Evolutionary conservation across 2,888 invertebrate species (phyloP), one percentile per base, ranked within the genome.

Genomic region (Pecten maximus): DNA sequence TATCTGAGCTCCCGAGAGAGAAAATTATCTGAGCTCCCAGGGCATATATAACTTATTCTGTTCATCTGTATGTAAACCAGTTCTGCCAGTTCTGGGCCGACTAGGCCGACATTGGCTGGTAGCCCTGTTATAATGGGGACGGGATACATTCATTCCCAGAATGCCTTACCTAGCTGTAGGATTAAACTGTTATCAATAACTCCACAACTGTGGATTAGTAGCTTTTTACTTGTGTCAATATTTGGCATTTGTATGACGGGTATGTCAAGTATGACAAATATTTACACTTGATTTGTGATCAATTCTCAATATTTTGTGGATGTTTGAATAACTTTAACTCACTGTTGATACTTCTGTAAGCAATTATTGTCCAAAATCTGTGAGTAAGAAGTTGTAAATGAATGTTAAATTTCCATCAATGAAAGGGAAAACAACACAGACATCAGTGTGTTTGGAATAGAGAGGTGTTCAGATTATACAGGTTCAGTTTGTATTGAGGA

Each of bases 141-240:
- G 8, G 12, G 44, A 12, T 44, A 44, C 12, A 44, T 44, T 44
- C 44, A 44, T 44, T 44, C 44, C 4, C 12, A 2, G 19, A 23
- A 54, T n/a, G 19, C 54, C n/a, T n/a, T 54, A 54, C 54, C 54
- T n/a, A 23, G 54, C 2, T 54, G 54, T 54, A 54, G 19, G n/a
- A 23, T 23, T 54, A n/a, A 6, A 6, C 19, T n/a, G 19, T 2
- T 54, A n/a, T 54, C 54, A 54, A 54, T 54, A 23, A 54, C 54
- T 19, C 54, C 8, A 23, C 23, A 0, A 54, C 54, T 19, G 54
- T 23, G 74, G 74, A 74, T 74, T 74, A 74, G 74, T 74, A 74
- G 74, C 28, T 28, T 74, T 74, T 74, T 74, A 74, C 35, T 44
- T 74, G 74, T 28, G 74, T 74, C 74, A 74, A 74, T 74, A 74